Evolutionary conservation across 2,113 vertebrate species (phyloP), one percentile per base, ranked within the genome.

Genomic region (Aptenodytes forsteri): DNA sequence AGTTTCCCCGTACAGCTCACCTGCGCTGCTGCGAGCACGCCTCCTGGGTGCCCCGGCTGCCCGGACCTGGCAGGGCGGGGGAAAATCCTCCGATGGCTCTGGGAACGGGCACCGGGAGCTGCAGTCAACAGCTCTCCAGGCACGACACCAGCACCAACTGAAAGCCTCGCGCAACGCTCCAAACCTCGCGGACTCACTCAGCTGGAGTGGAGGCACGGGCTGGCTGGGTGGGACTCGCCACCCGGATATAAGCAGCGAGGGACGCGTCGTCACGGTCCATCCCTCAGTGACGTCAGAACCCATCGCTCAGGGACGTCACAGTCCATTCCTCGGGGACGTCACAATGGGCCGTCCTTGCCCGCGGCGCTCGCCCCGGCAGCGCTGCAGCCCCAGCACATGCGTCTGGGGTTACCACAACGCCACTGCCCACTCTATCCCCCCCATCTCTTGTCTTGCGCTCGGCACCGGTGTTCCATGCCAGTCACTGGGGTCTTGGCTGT

Each of bases 361-460:
- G 3, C 7, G 10, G 50, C 1, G 2, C 29, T 72, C 8, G 2
- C n/a, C 25, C 22, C 12, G 5, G 47, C 17, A 36, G 25, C 3
- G 14, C 69, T 40, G 47, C 10, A 5, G 47, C 36, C 17, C 15
- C 30, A 29, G 23, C 18, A 44, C 13, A 22, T 17, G 30, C 5
- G 6, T 10, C 40, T 54, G 36, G 22, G 36, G 10, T 40, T 79
- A 20, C 59, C 36, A 30, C 36, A 11, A 16, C 7, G 10, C 27
- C 36, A 52, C 13, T 79, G 36, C 38, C 49, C 36, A 34, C 59
- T 52, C 47, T 13, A 40, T 34, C 17, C 17, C 29, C 9, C 22
- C 16, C 22, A 20, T 21, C 21, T 40, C 16, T 38, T 38, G 27
- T 25, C 17, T 29, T 52, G 29, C 42, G 17, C n/a, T 30, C 14